Evolutionary conservation across 1,140 invertebrate species (phyloP), one percentile per base, ranked within the genome.

Genomic region (Drosophila subpulchrella): DNA sequence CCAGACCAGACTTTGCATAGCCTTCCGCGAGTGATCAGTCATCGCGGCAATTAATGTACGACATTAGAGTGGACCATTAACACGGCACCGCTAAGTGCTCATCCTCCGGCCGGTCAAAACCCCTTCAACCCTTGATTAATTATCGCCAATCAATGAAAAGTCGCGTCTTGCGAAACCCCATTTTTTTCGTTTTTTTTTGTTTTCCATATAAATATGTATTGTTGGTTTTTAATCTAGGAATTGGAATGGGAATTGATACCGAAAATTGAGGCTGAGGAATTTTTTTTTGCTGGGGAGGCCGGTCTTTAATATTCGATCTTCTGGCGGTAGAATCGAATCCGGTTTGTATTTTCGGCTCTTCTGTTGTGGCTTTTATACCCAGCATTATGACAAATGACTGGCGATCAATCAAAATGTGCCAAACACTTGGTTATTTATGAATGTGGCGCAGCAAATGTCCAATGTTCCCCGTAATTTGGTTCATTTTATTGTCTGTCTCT

Each of bases 131-230:
- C 60, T 54, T 46, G 42, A 36, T 13, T 81, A 81, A 86, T 86
- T 85, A 85, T 85, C 50, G 67, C 76, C 81, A 86, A 86, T 85
- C 78, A 86, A 85, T 85, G 46, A 68, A 74, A 75, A 68, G 60
- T 58, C 27, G 53, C 67, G 51, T 72, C 55, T 78, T 73, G 56
- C 65, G 67, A 71, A 70, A 71, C 6, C 36, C 36, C 12, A 46
- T 27, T 48, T 24, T 24, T 11, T 20, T 39, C n/a, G 17, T 44
- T 20, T 20, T 20, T 48, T 24, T n/a, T 15, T 34, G n/a, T 13
- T 39, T 58, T 27, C 10, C n/a, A n/a, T 1, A 47, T 10, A 50
- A 8, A 11, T 11, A 12, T 6, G 50, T 51, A 12, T 57, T 44
- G 4, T 20, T 15, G 4, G 30, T 6, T 38, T 62, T 70, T 20